Evolutionary conservation across 2,113 vertebrate species (phyloP).

Genomic region (Seriola quinqueradiata): DNA sequence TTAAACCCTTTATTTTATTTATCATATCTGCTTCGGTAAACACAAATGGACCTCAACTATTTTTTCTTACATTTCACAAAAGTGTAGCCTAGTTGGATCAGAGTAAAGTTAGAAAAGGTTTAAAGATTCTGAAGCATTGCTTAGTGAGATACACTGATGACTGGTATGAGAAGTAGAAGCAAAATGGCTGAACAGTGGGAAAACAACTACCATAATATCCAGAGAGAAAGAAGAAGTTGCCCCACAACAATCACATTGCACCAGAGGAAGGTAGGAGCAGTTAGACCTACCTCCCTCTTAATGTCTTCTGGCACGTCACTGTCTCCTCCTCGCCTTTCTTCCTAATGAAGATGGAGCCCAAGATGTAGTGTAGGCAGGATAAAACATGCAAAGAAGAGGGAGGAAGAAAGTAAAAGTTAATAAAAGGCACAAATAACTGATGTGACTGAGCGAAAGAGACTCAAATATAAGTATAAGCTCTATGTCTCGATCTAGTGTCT

Average conservation of each 20-base stretch:
- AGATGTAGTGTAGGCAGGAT: not conserved
- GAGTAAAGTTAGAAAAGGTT: not conserved
- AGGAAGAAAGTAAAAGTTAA: not conserved
- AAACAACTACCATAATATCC: not conserved
- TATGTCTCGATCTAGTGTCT: not conserved
- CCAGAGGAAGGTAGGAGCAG: constrained; percentile 2
- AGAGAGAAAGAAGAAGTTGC: not conserved
- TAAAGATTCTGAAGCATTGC: not conserved
- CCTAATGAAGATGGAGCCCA: constrained; percentile 9
- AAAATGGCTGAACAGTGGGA: not conserved
- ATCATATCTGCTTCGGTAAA: not conserved
- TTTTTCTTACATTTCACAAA: not conserved
- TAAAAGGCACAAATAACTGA: not conserved
- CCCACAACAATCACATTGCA: not conserved
- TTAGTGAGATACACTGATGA: not conserved
- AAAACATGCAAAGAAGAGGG: not conserved
- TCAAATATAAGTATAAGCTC: not conserved
- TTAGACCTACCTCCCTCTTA: not conserved
- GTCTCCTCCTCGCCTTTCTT: not conserved
- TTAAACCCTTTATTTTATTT: constrained; percentile 11
- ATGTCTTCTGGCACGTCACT: not conserved
- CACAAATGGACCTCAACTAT: not conserved
- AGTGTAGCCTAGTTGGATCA: not conserved
- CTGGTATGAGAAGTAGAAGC: not conserved
- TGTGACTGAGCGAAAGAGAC: not conserved